Conservation (phyloP, 1,140 invertebrate genomes). For the Pseudachorutes palmiensis region DNA sequence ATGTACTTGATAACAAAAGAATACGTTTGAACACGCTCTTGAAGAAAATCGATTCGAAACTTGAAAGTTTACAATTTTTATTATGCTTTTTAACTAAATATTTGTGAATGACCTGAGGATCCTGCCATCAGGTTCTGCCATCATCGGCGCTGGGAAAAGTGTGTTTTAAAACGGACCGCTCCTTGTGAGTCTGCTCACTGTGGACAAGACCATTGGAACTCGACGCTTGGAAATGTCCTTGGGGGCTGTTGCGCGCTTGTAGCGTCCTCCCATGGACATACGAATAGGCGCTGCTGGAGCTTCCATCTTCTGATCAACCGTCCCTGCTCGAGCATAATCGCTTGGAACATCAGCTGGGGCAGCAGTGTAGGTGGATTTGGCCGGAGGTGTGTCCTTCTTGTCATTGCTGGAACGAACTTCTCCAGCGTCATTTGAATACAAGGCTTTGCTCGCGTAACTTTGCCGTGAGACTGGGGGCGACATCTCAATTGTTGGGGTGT, state of each 20-base stretch:
- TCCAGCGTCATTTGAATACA: too few species aligned
- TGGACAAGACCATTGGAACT: neutral
- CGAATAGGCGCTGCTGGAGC: neutral
- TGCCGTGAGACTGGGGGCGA: neutral
- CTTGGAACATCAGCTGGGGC: too few species aligned
- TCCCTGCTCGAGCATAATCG: too few species aligned
- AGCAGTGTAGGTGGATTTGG: too few species aligned
- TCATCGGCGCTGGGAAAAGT: neutral
- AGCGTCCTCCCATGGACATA: neutral
- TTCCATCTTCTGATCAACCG: too few species aligned
- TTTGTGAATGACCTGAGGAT: neutral
- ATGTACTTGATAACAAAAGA: neutral
- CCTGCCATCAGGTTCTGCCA: neutral
- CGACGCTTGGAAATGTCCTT: conserved; percentile 5
- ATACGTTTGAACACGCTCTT: neutral
- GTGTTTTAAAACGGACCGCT: conserved; percentile 1
- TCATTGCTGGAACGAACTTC: too few species aligned
- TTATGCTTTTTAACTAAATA: neutral
- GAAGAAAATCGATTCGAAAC: neutral
- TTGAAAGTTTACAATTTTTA: neutral
- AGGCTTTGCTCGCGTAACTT: too few species aligned
- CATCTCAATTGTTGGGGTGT: neutral
- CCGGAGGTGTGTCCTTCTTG: too few species aligned
- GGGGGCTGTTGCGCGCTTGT: neutral
- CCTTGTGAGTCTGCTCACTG: neutral